Evolutionary conservation across 1,140 invertebrate species (phyloP).

Genomic region (Solenopsis fugax): DNA sequence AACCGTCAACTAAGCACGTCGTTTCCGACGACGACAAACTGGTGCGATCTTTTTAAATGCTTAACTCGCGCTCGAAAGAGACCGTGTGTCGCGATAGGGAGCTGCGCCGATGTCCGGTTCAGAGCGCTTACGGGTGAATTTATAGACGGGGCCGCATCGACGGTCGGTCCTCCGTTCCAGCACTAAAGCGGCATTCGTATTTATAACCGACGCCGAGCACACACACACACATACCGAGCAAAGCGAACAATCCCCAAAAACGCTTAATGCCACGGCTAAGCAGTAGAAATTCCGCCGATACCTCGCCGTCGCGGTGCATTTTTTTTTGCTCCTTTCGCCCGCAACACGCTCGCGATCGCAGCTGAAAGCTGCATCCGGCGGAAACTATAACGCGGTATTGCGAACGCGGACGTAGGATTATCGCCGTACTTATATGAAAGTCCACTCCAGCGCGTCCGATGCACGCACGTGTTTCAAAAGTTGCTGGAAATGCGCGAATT

Average conservation of each 20-base stretch:
- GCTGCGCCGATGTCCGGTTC: conserved; percentile 37
- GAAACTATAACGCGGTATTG: conserved; percentile 52
- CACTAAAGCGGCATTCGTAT: conserved; percentile 51
- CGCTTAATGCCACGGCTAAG: conserved; percentile 61
- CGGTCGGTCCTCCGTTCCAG: conserved; percentile 27
- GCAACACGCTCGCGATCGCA: conserved; percentile 12
- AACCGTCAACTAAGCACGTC: neutral
- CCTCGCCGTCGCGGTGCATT: neutral
- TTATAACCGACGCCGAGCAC: conserved; percentile 39
- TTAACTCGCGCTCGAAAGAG: conserved; percentile 21
- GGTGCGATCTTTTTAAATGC: conserved; percentile 9
- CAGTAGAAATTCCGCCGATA: conserved; percentile 63
- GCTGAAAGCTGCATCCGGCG: neutral
- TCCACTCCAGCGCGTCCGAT: conserved; percentile 12
- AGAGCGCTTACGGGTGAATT: conserved; percentile 56
- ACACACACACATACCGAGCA: neutral
- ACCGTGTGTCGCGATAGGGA: conserved; percentile 45
- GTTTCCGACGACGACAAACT: conserved; percentile 13
- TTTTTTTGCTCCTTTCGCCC: neutral
- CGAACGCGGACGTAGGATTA: conserved; percentile 50
- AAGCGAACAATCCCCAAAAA: conserved; percentile 43
- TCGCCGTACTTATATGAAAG: conserved; percentile 55
- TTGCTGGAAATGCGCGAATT: conserved; percentile 39
- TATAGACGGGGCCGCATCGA: conserved; percentile 38
- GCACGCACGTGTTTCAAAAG: neutral